phyloP scores from a whole-genome alignment of 37 sponge, comb jelly and placozoan genomes.

The Beroe ovata region DNA sequence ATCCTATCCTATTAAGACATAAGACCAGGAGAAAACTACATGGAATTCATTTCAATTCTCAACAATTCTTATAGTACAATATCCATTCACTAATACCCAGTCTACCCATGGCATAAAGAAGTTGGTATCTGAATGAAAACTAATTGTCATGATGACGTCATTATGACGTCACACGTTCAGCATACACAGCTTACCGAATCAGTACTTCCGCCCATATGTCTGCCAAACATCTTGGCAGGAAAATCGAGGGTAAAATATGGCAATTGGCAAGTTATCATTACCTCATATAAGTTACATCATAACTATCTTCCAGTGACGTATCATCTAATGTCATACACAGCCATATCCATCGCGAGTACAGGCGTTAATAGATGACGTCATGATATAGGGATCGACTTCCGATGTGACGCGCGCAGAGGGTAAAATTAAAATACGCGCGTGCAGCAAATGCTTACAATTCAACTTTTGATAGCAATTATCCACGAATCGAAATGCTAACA shows the following conservation, averaged over 20 bases:
- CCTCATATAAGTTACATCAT: background rate
- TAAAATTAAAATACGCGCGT: background rate
- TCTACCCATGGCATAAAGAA: too few relatives aligned
- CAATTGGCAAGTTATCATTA: background rate
- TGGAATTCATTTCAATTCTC: too few relatives aligned
- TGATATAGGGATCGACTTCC: background rate
- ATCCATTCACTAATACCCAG: too few relatives aligned
- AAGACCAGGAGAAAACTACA: too few relatives aligned
- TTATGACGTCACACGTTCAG: background rate
- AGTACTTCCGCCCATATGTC: conserved; percentile 3
- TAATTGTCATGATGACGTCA: background rate
- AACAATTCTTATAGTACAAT: too few relatives aligned
- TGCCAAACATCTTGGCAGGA: conserved; percentile 10
- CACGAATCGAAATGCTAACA: conserved; percentile 17
- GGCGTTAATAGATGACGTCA: background rate
- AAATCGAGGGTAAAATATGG: background rate
- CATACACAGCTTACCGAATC: conserved; percentile 4
- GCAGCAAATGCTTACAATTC: background rate
- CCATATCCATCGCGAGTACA: too few relatives aligned
- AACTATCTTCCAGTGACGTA: background rate
- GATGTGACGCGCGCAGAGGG: background rate
- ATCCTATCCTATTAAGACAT: too few relatives aligned
- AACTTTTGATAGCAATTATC: background rate
- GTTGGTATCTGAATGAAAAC: background rate
- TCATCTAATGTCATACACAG: too few relatives aligned